A percentile compares a stretch with the other conserved stretches of the same genome.
These are phyloP conservation scores for Nasonovia ribisnigri DNA, from an alignment of 2,888 invertebrate species.

Conservation along the genomic window DNA sequence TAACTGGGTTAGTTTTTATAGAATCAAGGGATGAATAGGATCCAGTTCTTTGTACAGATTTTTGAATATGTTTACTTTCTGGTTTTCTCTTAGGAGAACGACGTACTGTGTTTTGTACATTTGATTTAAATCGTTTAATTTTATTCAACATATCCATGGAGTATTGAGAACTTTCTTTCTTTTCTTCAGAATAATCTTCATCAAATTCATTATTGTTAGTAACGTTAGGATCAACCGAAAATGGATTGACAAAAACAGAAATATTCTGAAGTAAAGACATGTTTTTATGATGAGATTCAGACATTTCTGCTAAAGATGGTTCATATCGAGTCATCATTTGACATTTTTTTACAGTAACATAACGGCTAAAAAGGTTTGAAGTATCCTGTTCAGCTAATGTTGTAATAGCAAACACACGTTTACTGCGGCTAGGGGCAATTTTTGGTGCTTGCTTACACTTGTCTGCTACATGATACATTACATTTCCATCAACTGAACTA, in stretches of 20 bases:
- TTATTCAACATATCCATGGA: conserved; percentile 58
- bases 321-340: conserved; percentile 67
- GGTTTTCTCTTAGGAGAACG: conserved; percentile 63
- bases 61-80: conserved; percentile 60
- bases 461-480: conserved; percentile 66
- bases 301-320: conserved; percentile 65
- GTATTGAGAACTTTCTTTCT: conserved; percentile 58
- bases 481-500: conserved; percentile 80
- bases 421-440: conserved; percentile 67
- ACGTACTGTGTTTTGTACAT: conserved; percentile 61
- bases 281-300: conserved; percentile 67
- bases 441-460: conserved; percentile 68
- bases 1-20: conserved; percentile 58
- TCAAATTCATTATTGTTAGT: conserved; percentile 68
- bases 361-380: conserved; percentile 56
- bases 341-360: conserved; percentile 68
- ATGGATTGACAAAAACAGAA: conserved; percentile 78
- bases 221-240: conserved; percentile 69
- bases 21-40: conserved; percentile 62
- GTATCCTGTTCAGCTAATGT: conserved; percentile 71
- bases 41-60: conserved; percentile 63
- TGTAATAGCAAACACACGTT: conserved; percentile 73
- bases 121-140: conserved; percentile 62
- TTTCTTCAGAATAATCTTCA: conserved; percentile 67
- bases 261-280: conserved; percentile 71